phyloP scores from a whole-genome alignment of 2,113 vertebrate species.

The Stegostoma tigrinum region DNA sequence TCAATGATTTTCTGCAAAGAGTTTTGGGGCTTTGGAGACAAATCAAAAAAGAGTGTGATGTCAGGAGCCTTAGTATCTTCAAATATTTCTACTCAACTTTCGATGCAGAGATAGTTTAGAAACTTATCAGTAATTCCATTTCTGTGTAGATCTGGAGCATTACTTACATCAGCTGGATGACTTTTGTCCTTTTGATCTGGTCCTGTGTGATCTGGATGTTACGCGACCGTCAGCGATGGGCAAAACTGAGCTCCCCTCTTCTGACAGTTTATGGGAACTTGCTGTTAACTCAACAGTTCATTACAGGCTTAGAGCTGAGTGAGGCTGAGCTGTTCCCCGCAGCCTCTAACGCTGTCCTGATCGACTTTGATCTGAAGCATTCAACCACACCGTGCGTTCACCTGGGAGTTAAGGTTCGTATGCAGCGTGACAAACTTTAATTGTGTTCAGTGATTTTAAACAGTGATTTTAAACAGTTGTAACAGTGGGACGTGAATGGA shows the following conservation, averaged over 20 bases:
- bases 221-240: slow-evolving; percentile 54
- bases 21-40: neutral
- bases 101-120: neutral
- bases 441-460: neutral
- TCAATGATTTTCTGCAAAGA: neutral
- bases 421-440: neutral
- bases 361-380: slow-evolving; percentile 61
- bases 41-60: neutral
- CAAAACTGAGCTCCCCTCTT: slow-evolving; percentile 71
- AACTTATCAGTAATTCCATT: neutral
- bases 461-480: too few species aligned
- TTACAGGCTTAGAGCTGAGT: slow-evolving; percentile 59
- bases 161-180: slow-evolving; percentile 62
- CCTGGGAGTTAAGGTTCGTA: slow-evolving; percentile 58
- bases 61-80: neutral
- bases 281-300: slow-evolving; percentile 59
- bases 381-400: slow-evolving; percentile 57
- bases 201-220: slow-evolving; percentile 64
- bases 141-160: slow-evolving; percentile 59
- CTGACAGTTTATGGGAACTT: slow-evolving; percentile 64
- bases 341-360: slow-evolving; percentile 52
- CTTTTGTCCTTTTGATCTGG: slow-evolving; percentile 64
- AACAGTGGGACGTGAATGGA: neutral
- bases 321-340: slow-evolving; percentile 58
- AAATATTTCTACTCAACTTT: neutral